Evolutionary conservation across 2,797 vertebrate species (phyloP).

Genomic region (Sebastolobus alascanus): DNA sequence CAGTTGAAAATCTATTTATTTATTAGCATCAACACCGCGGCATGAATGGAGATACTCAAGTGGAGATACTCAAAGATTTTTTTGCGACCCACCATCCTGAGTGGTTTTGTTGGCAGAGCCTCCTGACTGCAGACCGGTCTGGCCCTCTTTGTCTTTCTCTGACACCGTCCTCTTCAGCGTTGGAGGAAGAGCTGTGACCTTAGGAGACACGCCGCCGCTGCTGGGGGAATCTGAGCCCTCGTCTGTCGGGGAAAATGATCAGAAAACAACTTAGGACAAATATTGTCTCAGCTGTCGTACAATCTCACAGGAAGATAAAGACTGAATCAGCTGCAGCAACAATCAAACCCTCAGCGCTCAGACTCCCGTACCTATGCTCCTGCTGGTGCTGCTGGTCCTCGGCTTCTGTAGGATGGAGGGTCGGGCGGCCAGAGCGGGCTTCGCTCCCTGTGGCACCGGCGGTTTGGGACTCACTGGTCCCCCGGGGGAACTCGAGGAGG

Average conservation of each 20-base stretch:
- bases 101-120: conserved; percentile 82
- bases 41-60: not conserved
- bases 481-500: conserved; percentile 75
- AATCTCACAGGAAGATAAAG: not conserved
- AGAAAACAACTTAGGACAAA: not conserved
- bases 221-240: conserved; percentile 89
- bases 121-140: conserved; percentile 82
- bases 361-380: conserved; percentile 77
- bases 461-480: conserved; percentile 88
- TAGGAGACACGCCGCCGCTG: conserved; percentile 83
- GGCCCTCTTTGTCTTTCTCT: conserved; percentile 92
- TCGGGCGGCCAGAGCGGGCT: conserved; percentile 88
- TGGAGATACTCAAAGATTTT: not conserved
- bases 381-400: conserved; percentile 79
- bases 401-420: conserved; percentile 93
- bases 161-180: conserved; percentile 88
- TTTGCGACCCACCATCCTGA: conserved; percentile 91
- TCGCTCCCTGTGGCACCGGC: conserved; percentile 88
- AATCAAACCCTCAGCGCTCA: not conserved
- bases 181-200: conserved; percentile 84
- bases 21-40: not conserved
- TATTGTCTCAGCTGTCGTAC: not conserved
- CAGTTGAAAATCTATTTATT: not conserved
- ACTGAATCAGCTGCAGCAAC: not conserved
- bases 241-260: conserved; percentile 78